Conservation (phyloP, 2,888 invertebrate species). For the Rapana venosa region DNA sequence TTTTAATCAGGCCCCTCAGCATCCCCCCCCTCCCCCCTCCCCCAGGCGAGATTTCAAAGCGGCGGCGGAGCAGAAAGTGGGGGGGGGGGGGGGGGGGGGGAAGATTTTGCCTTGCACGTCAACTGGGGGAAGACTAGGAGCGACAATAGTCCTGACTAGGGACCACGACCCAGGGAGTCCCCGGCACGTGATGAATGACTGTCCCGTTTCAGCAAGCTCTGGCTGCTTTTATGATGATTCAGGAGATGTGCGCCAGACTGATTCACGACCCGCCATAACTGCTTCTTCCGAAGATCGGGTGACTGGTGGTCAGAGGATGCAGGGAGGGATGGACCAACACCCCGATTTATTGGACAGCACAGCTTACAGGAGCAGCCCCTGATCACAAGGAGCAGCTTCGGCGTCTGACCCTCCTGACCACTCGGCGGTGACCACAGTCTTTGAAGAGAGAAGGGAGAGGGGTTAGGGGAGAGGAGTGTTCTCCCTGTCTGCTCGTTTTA, state of each 20-base stretch:
- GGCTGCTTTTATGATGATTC: not conserved
- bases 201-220: not conserved
- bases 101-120: slow-evolving; percentile 37
- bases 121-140: not conserved
- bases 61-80: not conserved
- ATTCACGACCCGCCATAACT: no score
- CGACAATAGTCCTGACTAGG: not conserved
- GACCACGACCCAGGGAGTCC: not conserved
- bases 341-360: not conserved
- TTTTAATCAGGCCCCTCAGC: slow-evolving; percentile 31
- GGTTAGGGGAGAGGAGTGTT: not conserved
- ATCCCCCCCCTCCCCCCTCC: not conserved
- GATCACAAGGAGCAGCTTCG: not conserved
- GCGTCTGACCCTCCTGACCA: not conserved
- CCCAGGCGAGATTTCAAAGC: slow-evolving; percentile 15
- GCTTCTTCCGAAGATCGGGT: not conserved
- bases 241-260: no score
- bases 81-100: not conserved
- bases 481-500: no score
- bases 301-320: not conserved
- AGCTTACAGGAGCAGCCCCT: not conserved
- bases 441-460: not conserved
- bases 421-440: not conserved
- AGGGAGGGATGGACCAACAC: not conserved
- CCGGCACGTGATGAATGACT: slow-evolving; percentile 11